Base-by-base conservation (phyloP, 2,888 invertebrate species). In the Caradrina kadenii region DNA sequence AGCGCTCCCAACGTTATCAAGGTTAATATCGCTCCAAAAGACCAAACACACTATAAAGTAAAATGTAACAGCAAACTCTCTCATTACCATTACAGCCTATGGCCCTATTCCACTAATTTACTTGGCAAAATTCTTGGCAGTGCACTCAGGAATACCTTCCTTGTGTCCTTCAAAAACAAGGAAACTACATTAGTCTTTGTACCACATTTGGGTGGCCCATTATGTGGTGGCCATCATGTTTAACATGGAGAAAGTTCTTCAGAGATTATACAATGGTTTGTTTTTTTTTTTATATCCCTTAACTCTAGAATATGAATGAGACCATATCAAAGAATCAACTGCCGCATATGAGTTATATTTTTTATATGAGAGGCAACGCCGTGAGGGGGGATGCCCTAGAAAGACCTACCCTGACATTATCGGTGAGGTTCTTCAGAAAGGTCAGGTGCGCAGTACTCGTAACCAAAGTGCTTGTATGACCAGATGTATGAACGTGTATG, bases 101-200 rank as follows among this genome's bases (percentile, higher is more conserved):
- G 42, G 21, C 39, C 58, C 58, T 76, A 54, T 73, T 75, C 19
- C 26, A 48, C 52, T 68, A 65, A 73, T 73, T 73, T 70, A 73
- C 72, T 73, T 42, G 55, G 50, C 45, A 7, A 64, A 63, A 72
- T 74, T 81, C 72, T 71, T 74, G 64, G 26, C 64, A 60, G 56
- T 76, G 73, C 79, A 77, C 64, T 77, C 61, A 66, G 6, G 58
- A 50, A 53, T 21, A 42, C 49, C 31, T 61, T 73, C 31, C 21
- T 26, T 55, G 19, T 4, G 63, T 19, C 65, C 64, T 63, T 63
- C 55, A 66, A 69, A 58, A 61, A 69, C 66, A 70, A 22, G 60
- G 54, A 50, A 77, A 73, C 35, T 63, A 65, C 48, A 64, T 72
- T 65, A 67, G 67, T 54, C 45, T 42, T 56, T 60, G 39, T 22